phyloP scores from a whole-genome alignment of 1,140 invertebrate genomes.

The Trypoxylus dichotomus region DNA sequence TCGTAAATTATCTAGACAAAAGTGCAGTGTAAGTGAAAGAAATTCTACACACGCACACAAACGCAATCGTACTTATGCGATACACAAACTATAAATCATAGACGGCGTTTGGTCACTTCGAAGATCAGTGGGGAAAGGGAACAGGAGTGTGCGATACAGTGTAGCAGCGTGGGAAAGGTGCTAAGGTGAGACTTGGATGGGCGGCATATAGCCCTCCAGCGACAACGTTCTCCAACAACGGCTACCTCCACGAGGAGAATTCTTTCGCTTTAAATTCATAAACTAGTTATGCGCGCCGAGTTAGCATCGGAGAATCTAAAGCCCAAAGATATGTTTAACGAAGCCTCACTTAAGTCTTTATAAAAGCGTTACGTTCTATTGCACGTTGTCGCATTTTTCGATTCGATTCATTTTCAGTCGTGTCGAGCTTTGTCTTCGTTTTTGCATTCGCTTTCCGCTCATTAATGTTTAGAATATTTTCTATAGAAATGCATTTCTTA shows the following conservation, averaged over 20 bases:
- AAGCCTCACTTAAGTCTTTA: neutral
- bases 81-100: constrained; percentile 1
- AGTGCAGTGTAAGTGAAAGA: neutral
- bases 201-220: constrained; percentile 17
- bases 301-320: neutral
- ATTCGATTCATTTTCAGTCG: no score
- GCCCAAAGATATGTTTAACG: neutral
- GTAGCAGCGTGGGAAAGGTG: constrained; percentile 28
- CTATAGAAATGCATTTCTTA: no score
- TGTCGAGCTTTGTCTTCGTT: no score
- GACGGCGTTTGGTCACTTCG: constrained; percentile 19
- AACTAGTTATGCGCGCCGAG: neutral
- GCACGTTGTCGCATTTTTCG: neutral
- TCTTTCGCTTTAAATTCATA: constrained; percentile 23
- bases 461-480: no score
- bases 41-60: neutral
- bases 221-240: constrained; percentile 16
- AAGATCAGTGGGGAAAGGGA: constrained; percentile 21
- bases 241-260: constrained; percentile 20
- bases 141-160: constrained; percentile 24
- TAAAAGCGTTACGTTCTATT: neutral
- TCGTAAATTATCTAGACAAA: constrained; percentile 19
- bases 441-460: no score
- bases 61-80: neutral
- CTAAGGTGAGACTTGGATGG: constrained; percentile 25